Base-by-base conservation (phyloP, 2,113 vertebrate species). In the Pyxicephalus adspersus region DNA sequence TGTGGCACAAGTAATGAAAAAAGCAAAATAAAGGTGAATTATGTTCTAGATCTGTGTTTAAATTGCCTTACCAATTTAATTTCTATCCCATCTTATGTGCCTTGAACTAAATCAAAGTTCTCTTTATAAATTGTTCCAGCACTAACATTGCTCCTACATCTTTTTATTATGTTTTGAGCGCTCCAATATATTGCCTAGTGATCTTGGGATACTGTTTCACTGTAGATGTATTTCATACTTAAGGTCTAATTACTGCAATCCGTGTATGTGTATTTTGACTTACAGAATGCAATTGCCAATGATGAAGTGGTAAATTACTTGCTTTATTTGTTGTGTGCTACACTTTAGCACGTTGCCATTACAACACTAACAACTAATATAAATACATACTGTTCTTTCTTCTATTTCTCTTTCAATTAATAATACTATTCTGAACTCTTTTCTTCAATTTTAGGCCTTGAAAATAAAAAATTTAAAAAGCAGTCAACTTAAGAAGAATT, bases 301-400 rank as follows among this genome's bases (percentile, higher is more conserved):
- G 20, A 7, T 51, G 38, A 67, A 25, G 17, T 52, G 7, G 9
- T 4, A 28, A 13, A 28, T 54, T 54, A 22, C 38, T 54, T 71
- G 13, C 38, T 70, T 70, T 52, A 52, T 70, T 70, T 70, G 13
- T 70, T 51, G 22, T 20, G 67, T 54, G 22, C 23, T 71, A 9
- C 45, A 71, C 17, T 9, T 71, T 51, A 51, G 66, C 67, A 52
- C 3, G 50, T 20, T 70, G 22, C 23, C 23, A 52, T 52, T 70
- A 52, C 9, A 52, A 26, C 45, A 70, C 67, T 70, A 52, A 54
- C 23, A 52, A 68, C 38, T 25, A 23, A 17, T 54, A 54, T 52
- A 52, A 70, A 51, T 19, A 20, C 68, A 72, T n/a, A 55, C 19
- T 71, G 67, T 52, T 71, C 50, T 72, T 52, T 71, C 50, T 72